These are phyloP conservation scores for Calliopsis andreniformis DNA, from an alignment of 1,140 invertebrate genomes.

Conservation along the genomic window DNA sequence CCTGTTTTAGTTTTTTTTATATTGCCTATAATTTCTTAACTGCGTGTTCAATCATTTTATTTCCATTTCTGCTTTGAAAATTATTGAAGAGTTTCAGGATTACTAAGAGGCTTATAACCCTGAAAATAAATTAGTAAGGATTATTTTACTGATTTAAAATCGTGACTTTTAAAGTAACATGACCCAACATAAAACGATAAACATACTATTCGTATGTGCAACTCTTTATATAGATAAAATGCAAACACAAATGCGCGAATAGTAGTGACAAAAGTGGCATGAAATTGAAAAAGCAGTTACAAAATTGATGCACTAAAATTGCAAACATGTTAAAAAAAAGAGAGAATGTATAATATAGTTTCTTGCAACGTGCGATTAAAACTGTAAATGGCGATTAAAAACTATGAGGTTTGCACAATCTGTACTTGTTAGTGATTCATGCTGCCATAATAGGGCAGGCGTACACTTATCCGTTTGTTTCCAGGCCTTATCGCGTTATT, in stretches of 20 bases:
- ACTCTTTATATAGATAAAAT: not conserved
- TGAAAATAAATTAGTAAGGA: conserved; percentile 54
- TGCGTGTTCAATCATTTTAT: conserved; percentile 33
- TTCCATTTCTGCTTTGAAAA: conserved; percentile 32
- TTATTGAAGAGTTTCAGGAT: conserved; percentile 70
- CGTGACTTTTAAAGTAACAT: not conserved
- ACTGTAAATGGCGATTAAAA: conserved; percentile 11
- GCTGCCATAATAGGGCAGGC: conserved; percentile 77
- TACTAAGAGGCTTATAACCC: conserved; percentile 70
- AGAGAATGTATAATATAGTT: not conserved
- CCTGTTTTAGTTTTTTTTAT: conserved; percentile 12
- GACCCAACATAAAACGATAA: not conserved
- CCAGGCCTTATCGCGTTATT: conserved; percentile 82
- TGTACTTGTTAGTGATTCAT: conserved; percentile 68
- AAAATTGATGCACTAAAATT: not conserved
- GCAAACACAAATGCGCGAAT: not conserved
- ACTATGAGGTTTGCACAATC: conserved; percentile 29
- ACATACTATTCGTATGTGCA: not conserved
- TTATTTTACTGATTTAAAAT: conserved; percentile 14
- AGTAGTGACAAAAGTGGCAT: not conserved
- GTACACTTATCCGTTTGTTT: conserved; percentile 71
- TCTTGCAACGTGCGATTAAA: not conserved
- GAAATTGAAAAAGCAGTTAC: not conserved
- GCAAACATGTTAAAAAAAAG: not conserved
- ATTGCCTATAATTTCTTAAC: conserved; percentile 18